Conservation (phyloP, 1,140 invertebrate species). For the Neodiprion fabricii region DNA sequence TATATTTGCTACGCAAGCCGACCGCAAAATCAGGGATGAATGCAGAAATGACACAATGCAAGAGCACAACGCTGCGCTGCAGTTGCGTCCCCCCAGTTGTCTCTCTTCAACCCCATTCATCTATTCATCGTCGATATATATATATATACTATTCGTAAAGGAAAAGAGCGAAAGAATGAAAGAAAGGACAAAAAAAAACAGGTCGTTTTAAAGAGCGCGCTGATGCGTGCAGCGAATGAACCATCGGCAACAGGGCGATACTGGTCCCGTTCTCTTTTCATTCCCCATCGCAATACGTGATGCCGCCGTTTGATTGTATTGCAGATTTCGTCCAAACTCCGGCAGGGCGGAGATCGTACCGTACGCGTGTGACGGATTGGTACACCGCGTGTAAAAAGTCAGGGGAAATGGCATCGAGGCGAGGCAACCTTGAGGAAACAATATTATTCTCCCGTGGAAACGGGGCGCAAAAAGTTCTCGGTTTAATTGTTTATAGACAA, state of each 20-base stretch:
- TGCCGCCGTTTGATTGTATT: conserved; percentile 5
- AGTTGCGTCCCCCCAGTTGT: conserved; percentile 1
- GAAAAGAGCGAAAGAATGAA: conserved; percentile 29
- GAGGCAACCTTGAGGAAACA: no score
- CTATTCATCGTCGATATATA: conserved; percentile 6
- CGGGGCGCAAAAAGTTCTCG: no score
- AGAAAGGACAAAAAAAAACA: conserved; percentile 38
- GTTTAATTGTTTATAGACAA: no score
- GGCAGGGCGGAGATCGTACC: conserved; percentile 38
- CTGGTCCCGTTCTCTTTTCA: neutral
- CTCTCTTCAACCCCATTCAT: conserved; percentile 29
- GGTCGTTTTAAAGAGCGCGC: conserved; percentile 56
- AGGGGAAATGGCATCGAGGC: conserved; percentile 3
- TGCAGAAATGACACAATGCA: conserved; percentile 60
- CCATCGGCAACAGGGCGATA: conserved; percentile 22
- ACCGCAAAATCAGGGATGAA: conserved; percentile 61
- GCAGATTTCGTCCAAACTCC: neutral
- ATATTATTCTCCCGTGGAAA: no score
- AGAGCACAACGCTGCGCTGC: conserved; percentile 22
- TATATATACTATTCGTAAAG: conserved; percentile 13
- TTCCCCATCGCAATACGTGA: neutral
- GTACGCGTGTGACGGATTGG: conserved; percentile 55
- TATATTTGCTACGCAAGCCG: conserved; percentile 58
- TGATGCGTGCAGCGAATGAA: conserved; percentile 50
- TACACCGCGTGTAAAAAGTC: conserved; percentile 42